A percentile compares a stretch with the other conserved stretches of the same genome.
These are phyloP conservation scores for Cephalopachus bancanus DNA, from an alignment of 2,797 vertebrate genomes.

Conservation along the genomic window DNA sequence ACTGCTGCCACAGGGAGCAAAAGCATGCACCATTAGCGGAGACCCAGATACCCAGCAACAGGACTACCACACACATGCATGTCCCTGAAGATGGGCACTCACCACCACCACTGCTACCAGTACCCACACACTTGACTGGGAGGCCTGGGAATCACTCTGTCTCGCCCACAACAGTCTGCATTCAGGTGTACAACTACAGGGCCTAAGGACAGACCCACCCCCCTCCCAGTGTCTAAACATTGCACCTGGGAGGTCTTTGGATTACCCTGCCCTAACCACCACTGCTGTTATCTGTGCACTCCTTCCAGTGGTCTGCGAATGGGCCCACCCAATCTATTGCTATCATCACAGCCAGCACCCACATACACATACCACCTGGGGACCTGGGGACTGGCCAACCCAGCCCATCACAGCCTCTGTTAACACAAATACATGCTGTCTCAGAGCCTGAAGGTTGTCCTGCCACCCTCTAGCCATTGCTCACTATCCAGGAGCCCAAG, in stretches of 20 bases:
- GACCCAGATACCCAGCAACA: background rate
- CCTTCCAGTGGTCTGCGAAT: background rate
- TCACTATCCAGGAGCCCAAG: background rate
- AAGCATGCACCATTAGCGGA: background rate
- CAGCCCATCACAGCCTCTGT: no score
- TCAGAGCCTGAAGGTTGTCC: background rate
- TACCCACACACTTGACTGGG: background rate
- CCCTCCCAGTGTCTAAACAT: background rate
- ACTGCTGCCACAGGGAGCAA: background rate
- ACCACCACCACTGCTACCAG: background rate
- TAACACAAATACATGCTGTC: background rate
- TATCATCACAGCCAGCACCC: no score
- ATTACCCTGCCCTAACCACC: background rate
- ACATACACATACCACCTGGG: no score
- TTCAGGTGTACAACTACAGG: background rate
- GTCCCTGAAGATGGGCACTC: background rate
- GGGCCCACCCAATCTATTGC: no score
- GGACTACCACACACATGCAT: background rate
- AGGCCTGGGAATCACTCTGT: background rate
- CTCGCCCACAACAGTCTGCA: background rate
- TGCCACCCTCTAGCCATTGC: background rate
- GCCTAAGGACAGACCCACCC: background rate
- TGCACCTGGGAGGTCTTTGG: background rate
- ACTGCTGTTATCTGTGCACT: background rate
- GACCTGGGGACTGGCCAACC: background rate